phyloP scores from a whole-genome alignment of 2,113 vertebrate species.

The Pipra filicauda region DNA sequence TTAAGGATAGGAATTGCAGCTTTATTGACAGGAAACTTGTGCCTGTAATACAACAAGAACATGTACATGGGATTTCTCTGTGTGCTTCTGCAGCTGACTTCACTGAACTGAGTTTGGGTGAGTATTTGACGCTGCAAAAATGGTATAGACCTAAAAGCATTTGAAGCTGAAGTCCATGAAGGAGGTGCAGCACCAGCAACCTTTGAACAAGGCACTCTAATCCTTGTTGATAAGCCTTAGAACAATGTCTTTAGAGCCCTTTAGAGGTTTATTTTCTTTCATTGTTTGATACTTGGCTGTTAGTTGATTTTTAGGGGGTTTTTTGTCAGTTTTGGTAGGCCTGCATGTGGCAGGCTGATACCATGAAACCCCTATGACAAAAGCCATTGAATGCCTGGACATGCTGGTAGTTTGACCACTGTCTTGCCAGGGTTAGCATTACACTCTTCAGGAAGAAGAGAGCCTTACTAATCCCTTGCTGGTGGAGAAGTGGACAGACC shows the following conservation, averaged over 20 bases:
- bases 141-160: neutral
- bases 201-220: rapidly evolving
- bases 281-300: neutral
- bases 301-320: neutral
- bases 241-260: neutral
- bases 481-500: neutral
- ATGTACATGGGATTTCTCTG: neutral
- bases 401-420: neutral
- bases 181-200: neutral
- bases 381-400: neutral
- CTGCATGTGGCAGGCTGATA: neutral
- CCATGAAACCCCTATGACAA: neutral
- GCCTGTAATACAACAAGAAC: neutral
- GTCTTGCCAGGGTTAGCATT: neutral
- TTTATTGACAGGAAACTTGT: neutral
- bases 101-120: neutral
- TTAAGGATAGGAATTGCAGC: neutral
- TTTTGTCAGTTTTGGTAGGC: neutral
- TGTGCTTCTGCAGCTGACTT: neutral
- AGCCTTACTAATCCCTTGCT: neutral
- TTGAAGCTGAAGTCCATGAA: neutral
- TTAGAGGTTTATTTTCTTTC: neutral
- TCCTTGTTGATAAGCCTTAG: neutral
- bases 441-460: neutral
- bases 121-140: neutral